These are phyloP conservation scores for Argopecten irradians DNA, from an alignment of 1,140 invertebrate genomes.

Conservation along the genomic window DNA sequence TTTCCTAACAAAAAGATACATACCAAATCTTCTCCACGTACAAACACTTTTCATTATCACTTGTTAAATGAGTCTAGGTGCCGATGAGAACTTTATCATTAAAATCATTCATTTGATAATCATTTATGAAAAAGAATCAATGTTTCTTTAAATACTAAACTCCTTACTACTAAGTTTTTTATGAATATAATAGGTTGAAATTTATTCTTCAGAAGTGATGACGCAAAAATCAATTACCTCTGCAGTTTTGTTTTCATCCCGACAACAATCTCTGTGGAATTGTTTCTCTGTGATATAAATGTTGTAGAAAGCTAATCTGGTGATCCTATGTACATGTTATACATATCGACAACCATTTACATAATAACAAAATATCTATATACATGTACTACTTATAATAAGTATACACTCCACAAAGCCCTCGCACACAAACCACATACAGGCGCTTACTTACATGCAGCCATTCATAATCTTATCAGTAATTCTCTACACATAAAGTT, in stretches of 20 bases:
- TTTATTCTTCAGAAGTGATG: background rate
- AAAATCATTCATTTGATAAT: background rate
- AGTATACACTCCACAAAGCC: slow-evolving; percentile 10
- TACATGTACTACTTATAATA: background rate
- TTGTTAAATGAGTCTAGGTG: background rate
- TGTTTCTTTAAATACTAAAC: background rate
- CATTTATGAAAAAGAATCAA: background rate
- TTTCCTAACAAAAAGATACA: background rate
- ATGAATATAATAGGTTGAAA: background rate
- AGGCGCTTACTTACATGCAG: background rate
- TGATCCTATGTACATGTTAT: background rate
- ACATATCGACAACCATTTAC: background rate
- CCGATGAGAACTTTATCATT: background rate
- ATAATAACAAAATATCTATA: slow-evolving; percentile 13
- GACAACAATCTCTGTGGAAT: background rate
- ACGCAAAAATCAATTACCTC: background rate
- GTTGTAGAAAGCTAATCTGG: background rate
- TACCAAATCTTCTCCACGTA: background rate
- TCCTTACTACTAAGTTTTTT: background rate
- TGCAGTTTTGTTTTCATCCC: background rate
- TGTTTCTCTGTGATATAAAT: background rate
- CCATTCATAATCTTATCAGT: background rate
- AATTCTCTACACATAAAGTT: background rate
- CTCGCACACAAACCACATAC: background rate
- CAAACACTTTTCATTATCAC: background rate